A percentile compares a stretch with the other conserved stretches of the same genome.
Evolutionary conservation across 2,888 invertebrate genomes (phyloP).

Genomic region (Drosophila quasianomalipes): DNA sequence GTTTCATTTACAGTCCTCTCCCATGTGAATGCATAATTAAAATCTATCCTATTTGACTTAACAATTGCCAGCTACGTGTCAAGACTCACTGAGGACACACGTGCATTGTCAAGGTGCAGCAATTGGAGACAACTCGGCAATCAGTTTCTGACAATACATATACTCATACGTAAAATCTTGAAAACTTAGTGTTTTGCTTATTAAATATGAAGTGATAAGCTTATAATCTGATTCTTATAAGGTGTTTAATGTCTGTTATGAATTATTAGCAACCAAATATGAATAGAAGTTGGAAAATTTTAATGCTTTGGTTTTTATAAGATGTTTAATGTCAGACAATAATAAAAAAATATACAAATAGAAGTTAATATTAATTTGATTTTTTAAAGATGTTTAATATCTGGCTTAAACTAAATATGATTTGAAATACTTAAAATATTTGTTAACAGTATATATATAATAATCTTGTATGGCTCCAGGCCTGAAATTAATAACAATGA

Average conservation of each 20-base stretch:
- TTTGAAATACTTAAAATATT: not conserved
- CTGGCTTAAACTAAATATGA: not conserved
- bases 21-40: conserved; percentile 33
- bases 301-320: not conserved
- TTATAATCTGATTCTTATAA: not conserved
- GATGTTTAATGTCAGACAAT: not conserved
- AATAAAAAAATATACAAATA: not conserved
- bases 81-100: conserved; percentile 47
- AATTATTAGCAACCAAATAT: not conserved
- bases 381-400: not conserved
- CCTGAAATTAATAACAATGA: not conserved
- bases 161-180: not conserved
- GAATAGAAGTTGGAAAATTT: not conserved
- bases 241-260: not conserved
- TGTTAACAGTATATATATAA: not conserved
- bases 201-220: not conserved
- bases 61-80: conserved; percentile 61
- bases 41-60: conserved; percentile 51
- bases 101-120: conserved; percentile 30
- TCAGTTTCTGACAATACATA: not conserved
- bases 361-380: not conserved
- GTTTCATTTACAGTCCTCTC: conserved; percentile 62
- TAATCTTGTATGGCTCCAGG: not conserved
- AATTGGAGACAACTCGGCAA: not conserved
- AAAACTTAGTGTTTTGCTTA: not conserved